Percentiles rank a stretch among this genome's conserved stretches.
These are phyloP conservation scores for Macrotis lagotis DNA, from an alignment of 2,113 vertebrate genomes.

Conservation along the genomic window DNA sequence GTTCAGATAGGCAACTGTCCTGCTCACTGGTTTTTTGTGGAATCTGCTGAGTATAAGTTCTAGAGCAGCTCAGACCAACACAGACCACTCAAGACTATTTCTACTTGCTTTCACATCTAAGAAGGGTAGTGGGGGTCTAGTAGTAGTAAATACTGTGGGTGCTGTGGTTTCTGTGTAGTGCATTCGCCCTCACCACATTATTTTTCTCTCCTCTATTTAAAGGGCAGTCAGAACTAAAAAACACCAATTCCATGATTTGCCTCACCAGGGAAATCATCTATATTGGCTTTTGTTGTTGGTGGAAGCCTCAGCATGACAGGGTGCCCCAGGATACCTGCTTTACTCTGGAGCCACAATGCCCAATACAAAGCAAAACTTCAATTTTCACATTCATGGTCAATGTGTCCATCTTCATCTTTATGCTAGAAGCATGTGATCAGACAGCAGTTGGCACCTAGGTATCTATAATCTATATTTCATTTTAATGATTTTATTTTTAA, in stretches of 20 bases:
- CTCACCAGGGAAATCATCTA: not conserved
- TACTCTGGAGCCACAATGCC: not conserved
- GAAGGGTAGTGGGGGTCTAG: not conserved
- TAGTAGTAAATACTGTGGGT: not conserved
- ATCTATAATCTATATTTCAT: not conserved
- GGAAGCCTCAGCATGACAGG: not conserved
- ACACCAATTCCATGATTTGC: not conserved
- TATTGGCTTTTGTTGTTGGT: not conserved
- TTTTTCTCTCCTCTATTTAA: not conserved
- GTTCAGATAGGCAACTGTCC: not conserved
- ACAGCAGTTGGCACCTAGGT: not conserved
- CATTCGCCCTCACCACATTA: not conserved
- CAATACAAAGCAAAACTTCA: slow-evolving; percentile 47
- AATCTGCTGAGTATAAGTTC: not conserved
- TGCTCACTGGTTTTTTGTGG: not conserved
- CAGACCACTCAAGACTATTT: not conserved
- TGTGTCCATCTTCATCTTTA: not conserved
- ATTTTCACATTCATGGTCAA: not conserved
- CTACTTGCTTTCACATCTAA: not conserved
- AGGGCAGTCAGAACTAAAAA: not conserved
- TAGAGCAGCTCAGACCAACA: not conserved
- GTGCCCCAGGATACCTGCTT: not conserved
- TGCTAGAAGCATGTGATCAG: not conserved
- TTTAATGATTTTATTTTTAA: not conserved
- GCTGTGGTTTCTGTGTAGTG: not conserved